Conservation (phyloP, 53 echinoderm and acorn worm genomes). For the Actinopyga echinites region DNA sequence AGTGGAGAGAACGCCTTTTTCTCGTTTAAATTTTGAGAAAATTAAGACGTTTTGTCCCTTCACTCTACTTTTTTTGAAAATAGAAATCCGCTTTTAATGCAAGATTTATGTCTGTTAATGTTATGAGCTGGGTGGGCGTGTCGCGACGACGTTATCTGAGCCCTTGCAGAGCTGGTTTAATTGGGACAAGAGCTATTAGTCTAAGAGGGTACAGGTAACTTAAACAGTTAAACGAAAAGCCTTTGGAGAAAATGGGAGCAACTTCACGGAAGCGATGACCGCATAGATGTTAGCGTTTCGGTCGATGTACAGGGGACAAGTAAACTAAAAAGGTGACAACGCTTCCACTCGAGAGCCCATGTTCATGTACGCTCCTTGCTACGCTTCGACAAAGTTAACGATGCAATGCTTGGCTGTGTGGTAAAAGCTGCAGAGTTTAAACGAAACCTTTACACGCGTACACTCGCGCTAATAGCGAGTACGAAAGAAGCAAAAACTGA, state of each 20-base stretch:
- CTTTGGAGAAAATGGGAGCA: not conserved
- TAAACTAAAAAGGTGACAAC: conserved; percentile 6
- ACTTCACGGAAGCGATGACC: conserved; percentile 21
- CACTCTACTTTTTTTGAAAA: not conserved
- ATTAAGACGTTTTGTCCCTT: not conserved
- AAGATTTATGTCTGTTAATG: conserved; percentile 24
- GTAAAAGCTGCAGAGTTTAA: too few relatives aligned
- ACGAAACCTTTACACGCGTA: too few relatives aligned
- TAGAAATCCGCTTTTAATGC: conserved; percentile 17
- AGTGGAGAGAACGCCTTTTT: too few relatives aligned
- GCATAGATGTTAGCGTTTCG: conserved; percentile 33
- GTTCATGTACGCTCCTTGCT: too few relatives aligned
- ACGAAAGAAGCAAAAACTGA: too few relatives aligned
- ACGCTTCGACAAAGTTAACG: too few relatives aligned
- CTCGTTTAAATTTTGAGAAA: too few relatives aligned
- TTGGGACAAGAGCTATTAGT: not conserved
- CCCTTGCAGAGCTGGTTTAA: not conserved
- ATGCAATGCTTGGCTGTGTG: too few relatives aligned
- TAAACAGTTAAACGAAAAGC: not conserved
- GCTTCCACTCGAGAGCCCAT: not conserved
- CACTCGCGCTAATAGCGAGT: too few relatives aligned
- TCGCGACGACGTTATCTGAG: not conserved
- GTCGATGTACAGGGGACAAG: not conserved
- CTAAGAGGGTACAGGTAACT: not conserved
- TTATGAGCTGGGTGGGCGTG: conserved; percentile 13